Evolutionary conservation across 2,797 vertebrate species (phyloP).

Genomic region (Fundulus diaphanus): DNA sequence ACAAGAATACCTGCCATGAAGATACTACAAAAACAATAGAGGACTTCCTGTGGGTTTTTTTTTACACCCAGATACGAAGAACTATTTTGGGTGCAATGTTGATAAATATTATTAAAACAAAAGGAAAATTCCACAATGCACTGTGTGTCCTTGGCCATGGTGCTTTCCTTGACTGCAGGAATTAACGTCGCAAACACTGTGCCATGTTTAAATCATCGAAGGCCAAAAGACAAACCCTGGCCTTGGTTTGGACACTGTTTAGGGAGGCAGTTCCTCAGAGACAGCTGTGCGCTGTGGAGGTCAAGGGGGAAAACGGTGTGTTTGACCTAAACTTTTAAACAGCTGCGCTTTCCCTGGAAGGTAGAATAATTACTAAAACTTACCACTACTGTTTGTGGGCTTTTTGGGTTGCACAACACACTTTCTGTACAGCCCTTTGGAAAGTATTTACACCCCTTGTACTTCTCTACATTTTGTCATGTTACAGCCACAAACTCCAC

Average conservation of each 20-base stretch:
- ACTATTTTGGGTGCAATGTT: conserved; percentile 59
- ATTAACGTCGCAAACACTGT: conserved; percentile 65
- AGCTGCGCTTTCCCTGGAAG: conserved; percentile 21
- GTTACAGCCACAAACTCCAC: not conserved
- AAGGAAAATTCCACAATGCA: conserved; percentile 57
- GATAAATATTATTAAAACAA: conserved; percentile 32
- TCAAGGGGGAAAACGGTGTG: conserved; percentile 46
- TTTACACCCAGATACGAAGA: conserved; percentile 38
- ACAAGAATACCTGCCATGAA: conserved; percentile 46
- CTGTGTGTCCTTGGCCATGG: conserved; percentile 34
- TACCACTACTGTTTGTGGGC: not conserved
- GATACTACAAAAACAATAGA: conserved; percentile 59
- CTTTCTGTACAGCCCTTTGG: not conserved
- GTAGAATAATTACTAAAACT: not conserved
- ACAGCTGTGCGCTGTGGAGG: conserved; percentile 28
- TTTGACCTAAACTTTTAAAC: conserved; percentile 28
- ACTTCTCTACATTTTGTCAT: not conserved
- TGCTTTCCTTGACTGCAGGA: conserved; percentile 44
- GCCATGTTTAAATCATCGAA: conserved; percentile 41
- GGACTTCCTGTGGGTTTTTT: conserved; percentile 68
- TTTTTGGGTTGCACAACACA: not conserved
- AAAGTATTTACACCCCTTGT: not conserved
- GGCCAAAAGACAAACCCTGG: conserved; percentile 29
- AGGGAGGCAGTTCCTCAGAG: conserved; percentile 35
- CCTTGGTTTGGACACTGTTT: conserved; percentile 55